Conservation (phyloP, 2,797 vertebrate genomes). For the Fratercula arctica region DNA sequence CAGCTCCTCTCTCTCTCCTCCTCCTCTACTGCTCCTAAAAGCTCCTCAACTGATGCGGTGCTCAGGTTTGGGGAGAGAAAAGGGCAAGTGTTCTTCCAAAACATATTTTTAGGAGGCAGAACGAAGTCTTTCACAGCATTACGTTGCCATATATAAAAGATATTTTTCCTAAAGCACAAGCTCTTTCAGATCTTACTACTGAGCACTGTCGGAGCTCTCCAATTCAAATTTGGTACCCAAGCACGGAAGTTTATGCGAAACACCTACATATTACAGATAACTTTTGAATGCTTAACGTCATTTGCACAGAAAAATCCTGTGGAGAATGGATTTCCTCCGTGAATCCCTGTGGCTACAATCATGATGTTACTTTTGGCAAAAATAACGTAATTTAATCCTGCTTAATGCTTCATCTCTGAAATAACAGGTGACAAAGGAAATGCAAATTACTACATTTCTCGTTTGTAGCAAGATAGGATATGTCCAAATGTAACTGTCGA, state of each 20-base stretch:
- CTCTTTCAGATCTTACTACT: neutral
- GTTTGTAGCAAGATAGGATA: neutral
- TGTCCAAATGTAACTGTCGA: neutral
- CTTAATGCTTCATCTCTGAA: neutral
- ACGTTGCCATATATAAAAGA: neutral
- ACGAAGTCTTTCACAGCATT: neutral
- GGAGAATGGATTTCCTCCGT: neutral
- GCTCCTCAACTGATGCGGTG: neutral
- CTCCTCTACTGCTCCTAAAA: neutral
- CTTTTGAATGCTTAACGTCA: neutral
- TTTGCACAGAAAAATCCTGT: neutral
- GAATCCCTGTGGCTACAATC: slow-evolving; percentile 6
- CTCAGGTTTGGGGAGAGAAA: neutral
- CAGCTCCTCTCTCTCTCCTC: neutral
- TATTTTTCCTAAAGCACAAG: neutral
- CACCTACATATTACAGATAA: neutral
- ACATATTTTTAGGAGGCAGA: neutral
- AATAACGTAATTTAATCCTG: neutral
- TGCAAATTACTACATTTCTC: neutral
- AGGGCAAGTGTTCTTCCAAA: neutral
- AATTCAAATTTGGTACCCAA: neutral
- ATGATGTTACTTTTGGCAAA: neutral
- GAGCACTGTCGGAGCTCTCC: neutral
- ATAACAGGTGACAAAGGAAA: slow-evolving; percentile 10
- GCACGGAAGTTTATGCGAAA: neutral